Evolutionary conservation across 2,797 vertebrate species (phyloP), one percentile per base, ranked within the genome.

Genomic region (Notolepis coatsorum): DNA sequence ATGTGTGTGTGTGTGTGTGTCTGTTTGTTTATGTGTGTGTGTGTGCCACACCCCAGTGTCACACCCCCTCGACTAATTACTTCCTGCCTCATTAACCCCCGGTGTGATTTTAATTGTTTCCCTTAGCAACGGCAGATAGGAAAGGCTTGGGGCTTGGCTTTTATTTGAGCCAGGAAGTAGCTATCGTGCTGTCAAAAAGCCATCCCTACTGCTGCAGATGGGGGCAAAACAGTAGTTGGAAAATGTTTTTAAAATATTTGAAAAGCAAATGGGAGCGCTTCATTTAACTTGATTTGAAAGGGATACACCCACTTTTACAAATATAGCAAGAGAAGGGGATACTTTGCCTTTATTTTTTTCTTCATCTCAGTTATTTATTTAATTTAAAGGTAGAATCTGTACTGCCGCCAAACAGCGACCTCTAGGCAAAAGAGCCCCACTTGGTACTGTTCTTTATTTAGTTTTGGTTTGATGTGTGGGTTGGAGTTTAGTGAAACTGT

Each of bases 41-140:
- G 35, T 37, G 12, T 3, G 10, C 5, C 8, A 2, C 60, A 41
- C 54, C 41, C 71, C 33, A n/a, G 51, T 59, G 28, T 45, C 59
- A 56, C 53, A 59, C 50, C 47, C 33, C 31, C 35, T 42, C 43
- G 70, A 81, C 84, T 88, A 81, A 89, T 64, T 28, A 52, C 52
- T 53, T 61, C 60, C 65, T 47, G 54, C 56, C 58, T 61, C 39
- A 61, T 65, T 71, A 62, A 65, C 76, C 65, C 15, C 66, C 21
- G 17, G 65, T 71, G 78, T 79, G 79, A 86, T 68, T 81, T 64
- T n/a, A 68, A n/a, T 51, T 59, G 69, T 77, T 81, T 80, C 52
- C 68, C 50, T 68, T 69, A 73, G 68, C 79, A 71, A 43, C 27
- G 62, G 30, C 49, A 60, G 42, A 57, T 41, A 58, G 46, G 42